Percentiles rank a stretch among this genome's conserved stretches.
phyloP scores from a whole-genome alignment of 2,797 vertebrate species.

The Pipistrellus pygmaeus region DNA sequence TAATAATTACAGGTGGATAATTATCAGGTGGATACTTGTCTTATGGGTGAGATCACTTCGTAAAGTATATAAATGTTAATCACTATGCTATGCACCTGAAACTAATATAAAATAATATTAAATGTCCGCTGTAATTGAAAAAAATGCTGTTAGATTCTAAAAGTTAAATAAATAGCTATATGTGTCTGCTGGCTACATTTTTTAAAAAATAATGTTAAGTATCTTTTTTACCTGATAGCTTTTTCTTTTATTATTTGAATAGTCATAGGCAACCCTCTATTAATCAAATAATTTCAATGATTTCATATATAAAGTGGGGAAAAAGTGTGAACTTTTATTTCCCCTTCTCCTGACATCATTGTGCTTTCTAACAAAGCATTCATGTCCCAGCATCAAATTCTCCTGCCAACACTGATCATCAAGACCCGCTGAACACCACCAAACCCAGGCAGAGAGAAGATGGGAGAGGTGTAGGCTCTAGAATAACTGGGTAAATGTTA shows the following conservation, averaged over 20 bases:
- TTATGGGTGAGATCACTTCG: no score
- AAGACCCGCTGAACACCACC: not conserved
- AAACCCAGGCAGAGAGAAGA: not conserved
- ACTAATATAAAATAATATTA: no score
- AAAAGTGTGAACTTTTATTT: not conserved
- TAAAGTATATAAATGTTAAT: no score
- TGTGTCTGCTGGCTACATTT: no score
- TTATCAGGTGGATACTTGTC: no score
- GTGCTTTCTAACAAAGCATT: not conserved
- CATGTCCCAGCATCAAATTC: not conserved
- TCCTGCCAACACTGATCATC: not conserved
- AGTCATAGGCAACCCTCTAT: not conserved
- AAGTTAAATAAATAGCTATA: no score
- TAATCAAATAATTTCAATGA: not conserved
- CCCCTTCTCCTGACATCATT: not conserved
- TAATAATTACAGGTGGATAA: no score
- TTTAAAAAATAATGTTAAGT: not conserved
- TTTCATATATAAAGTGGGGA: not conserved
- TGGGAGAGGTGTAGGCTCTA: not conserved
- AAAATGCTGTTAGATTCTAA: no score
- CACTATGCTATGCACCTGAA: no score
- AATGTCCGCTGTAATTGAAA: no score
- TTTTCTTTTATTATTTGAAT: slow-evolving; percentile 20
- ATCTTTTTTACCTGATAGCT: not conserved
- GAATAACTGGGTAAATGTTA: not conserved